Conservation (phyloP, 2,888 invertebrate species). For the Epirrhoe alternata region DNA sequence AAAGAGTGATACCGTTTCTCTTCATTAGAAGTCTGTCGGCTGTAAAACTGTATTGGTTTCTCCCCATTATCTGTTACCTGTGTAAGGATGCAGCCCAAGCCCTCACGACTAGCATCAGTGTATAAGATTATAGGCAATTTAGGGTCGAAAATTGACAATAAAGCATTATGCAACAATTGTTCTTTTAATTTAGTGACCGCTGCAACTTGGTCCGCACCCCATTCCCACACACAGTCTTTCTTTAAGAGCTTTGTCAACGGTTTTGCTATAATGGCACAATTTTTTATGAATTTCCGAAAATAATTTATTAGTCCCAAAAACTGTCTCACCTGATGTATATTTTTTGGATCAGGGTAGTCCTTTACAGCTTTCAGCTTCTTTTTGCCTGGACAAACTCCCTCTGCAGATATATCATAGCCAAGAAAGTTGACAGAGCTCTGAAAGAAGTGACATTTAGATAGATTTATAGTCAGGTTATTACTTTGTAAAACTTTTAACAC, state of each 20-base stretch:
- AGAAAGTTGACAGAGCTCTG: constrained; percentile 42
- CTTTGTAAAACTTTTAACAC: constrained; percentile 23
- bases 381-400: constrained; percentile 37
- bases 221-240: constrained; percentile 38
- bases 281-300: constrained; percentile 52
- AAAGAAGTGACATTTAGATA: constrained; percentile 47
- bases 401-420: constrained; percentile 25
- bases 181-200: constrained; percentile 30
- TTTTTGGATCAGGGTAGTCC: constrained; percentile 40
- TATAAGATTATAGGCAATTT: neutral
- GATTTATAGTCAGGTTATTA: constrained; percentile 44
- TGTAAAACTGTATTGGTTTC: constrained; percentile 25
- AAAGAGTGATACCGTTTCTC: constrained; percentile 23
- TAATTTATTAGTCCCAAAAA: constrained; percentile 48
- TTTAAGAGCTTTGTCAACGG: constrained; percentile 47
- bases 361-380: constrained; percentile 41
- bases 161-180: neutral
- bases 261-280: constrained; percentile 46
- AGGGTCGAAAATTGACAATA: constrained; percentile 4
- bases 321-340: constrained; percentile 29
- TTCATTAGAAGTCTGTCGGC: constrained; percentile 21
- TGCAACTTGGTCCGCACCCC: constrained; percentile 21
- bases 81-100: neutral
- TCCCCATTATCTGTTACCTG: constrained; percentile 7
- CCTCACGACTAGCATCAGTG: constrained; percentile 15